Conservation (phyloP, 2,113 vertebrate species). For the Microcebus lehilahytsara region DNA sequence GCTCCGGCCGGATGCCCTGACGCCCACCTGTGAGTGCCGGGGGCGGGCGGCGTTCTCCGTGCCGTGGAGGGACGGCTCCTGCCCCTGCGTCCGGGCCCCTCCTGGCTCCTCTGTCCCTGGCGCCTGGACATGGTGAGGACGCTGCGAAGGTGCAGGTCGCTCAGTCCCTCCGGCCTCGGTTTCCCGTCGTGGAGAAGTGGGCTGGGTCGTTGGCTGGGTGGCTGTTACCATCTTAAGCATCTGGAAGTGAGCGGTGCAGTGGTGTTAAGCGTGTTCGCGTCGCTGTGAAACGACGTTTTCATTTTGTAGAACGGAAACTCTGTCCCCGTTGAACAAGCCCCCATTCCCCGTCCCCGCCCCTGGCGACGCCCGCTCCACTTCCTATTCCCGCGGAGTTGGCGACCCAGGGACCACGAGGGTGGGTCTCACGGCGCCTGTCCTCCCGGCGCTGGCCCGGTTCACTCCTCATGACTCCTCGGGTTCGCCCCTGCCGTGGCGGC, state of each 20-base stretch:
- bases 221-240: neutral
- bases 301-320: neutral
- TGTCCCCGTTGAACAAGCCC: too few relatives aligned
- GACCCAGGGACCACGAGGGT: too few relatives aligned
- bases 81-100: neutral
- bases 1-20: neutral
- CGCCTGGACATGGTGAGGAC: too few relatives aligned
- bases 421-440: too few relatives aligned
- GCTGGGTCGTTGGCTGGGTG: too few relatives aligned
- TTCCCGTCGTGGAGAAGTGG: neutral
- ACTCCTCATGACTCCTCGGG: too few relatives aligned
- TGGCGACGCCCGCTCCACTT: fast-evolving
- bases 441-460: too few relatives aligned
- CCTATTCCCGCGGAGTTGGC: fast-evolving
- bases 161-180: neutral
- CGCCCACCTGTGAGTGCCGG: neutral
- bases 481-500: too few relatives aligned
- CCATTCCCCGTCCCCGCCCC: too few relatives aligned
- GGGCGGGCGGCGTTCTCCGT: too few relatives aligned
- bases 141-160: fast-evolving
- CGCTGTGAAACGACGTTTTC: neutral
- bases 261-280: fast-evolving
- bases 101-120: neutral
- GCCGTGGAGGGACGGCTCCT: neutral
- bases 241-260: fast-evolving